Evolutionary conservation across 2,113 vertebrate species (phyloP).

Genomic region (Ranitomeya imitator): DNA sequence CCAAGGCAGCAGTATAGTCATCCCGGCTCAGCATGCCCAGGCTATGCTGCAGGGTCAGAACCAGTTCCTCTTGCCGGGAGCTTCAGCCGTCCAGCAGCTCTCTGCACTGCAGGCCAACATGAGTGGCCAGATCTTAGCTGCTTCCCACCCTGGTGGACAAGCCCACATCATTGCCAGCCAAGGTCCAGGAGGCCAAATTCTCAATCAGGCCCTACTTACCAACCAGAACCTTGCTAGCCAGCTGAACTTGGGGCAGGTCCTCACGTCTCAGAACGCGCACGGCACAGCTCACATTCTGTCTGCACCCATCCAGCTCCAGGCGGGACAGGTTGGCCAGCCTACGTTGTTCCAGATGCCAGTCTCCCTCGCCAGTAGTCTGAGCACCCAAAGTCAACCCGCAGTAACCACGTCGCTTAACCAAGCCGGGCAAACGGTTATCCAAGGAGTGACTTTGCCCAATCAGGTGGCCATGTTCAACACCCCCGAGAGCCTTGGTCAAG

Average conservation of each 20-base stretch:
- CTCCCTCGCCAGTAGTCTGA: slow-evolving; percentile 72
- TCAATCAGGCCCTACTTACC: slow-evolving; percentile 83
- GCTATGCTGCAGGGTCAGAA: slow-evolving; percentile 80
- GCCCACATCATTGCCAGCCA: slow-evolving; percentile 85
- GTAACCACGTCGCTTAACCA: slow-evolving; percentile 61
- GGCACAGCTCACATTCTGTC: slow-evolving; percentile 91
- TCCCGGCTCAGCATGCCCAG: slow-evolving; percentile 88
- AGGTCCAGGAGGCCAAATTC: slow-evolving; percentile 82
- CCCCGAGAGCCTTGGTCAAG: slow-evolving; percentile 76
- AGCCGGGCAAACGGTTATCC: slow-evolving; percentile 82
- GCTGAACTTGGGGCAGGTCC: slow-evolving; percentile 85
- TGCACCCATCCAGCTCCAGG: slow-evolving; percentile 83
- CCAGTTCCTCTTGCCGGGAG: slow-evolving; percentile 84
- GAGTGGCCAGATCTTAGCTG: slow-evolving; percentile 80
- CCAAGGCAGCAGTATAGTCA: slow-evolving; percentile 91
- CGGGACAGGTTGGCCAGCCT: slow-evolving; percentile 83
- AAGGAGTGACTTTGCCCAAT: slow-evolving; percentile 85
- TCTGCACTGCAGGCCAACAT: slow-evolving; percentile 80
- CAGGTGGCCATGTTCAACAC: slow-evolving; percentile 86
- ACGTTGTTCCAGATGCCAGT: slow-evolving; percentile 95
- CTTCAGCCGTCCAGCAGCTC: slow-evolving; percentile 67
- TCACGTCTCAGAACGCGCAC: slow-evolving; percentile 84
- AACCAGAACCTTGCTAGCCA: slow-evolving; percentile 80
- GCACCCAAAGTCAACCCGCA: slow-evolving; percentile 75
- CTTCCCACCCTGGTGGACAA: slow-evolving; percentile 76